Conservation (phyloP, 2,113 vertebrate species). For the Etia nguti region DNA sequence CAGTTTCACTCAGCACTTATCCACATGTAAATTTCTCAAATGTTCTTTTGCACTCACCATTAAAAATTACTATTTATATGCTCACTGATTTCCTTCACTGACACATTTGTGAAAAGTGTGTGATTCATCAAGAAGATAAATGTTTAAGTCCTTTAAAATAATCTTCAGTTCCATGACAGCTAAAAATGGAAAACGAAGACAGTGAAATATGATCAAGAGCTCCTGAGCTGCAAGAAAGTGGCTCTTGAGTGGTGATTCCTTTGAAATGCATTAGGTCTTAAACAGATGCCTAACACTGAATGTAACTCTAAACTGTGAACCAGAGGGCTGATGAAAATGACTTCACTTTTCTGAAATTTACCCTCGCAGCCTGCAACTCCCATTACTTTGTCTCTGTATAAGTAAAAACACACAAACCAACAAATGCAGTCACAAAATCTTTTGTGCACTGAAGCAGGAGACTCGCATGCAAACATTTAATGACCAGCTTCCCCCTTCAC, state of each 20-base stretch:
- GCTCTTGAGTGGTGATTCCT: not conserved
- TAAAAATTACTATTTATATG: not conserved
- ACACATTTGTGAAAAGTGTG: not conserved
- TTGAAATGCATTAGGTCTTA: not conserved
- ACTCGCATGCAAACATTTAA: not conserved
- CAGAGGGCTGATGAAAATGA: not conserved
- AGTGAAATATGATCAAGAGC: not conserved
- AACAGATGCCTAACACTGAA: not conserved
- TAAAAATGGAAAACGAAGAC: not conserved
- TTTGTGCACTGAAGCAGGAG: not conserved
- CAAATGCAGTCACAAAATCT: not conserved
- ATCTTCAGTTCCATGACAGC: not conserved
- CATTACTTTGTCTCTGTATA: not conserved
- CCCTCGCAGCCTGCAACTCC: not conserved
- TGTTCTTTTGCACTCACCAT: not conserved
- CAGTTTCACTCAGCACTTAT: not conserved
- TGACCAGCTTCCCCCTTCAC: slow-evolving; percentile 17
- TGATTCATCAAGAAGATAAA: not conserved
- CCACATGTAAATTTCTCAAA: not conserved
- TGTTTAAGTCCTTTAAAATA: not conserved
- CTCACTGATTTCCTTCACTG: not conserved
- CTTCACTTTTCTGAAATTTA: not conserved
- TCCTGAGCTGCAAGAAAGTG: not conserved
- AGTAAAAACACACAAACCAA: not conserved
- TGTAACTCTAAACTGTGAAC: not conserved